These are phyloP conservation scores for Chrysochloris asiatica DNA, from an alignment of 2,113 vertebrate genomes.

Conservation along the genomic window DNA sequence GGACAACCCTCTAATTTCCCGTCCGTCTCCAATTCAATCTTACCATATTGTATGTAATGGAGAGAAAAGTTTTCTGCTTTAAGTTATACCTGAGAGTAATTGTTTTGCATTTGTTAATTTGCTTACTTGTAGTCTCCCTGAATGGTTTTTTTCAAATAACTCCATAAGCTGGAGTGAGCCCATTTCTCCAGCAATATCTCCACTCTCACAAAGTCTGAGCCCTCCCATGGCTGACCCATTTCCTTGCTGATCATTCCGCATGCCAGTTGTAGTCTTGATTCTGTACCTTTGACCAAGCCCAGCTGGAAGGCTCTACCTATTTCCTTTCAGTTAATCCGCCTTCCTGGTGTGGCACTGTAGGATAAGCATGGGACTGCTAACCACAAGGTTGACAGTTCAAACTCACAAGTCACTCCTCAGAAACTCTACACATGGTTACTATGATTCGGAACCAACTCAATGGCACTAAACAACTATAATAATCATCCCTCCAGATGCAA, in stretches of 20 bases:
- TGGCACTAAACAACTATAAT: no score
- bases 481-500: background rate
- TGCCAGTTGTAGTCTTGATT: background rate
- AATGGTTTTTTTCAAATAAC: background rate
- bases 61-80: background rate
- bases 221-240: accelerated
- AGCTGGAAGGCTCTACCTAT: background rate
- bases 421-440: no score
- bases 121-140: background rate
- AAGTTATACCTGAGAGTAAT: background rate
- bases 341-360: no score
- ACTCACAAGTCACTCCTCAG: no score
- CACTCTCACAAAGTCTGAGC: background rate
- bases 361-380: no score
- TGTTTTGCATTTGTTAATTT: background rate
- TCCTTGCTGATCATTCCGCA: accelerated
- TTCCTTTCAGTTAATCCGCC: background rate
- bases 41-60: background rate
- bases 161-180: background rate
- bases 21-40: no score
- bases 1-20: no score
- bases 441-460: no score
- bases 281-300: background rate
- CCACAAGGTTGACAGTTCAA: no score
- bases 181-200: background rate